These are phyloP conservation scores for Danio tinwini DNA, from an alignment of 2,797 vertebrate species.

Conservation along the genomic window DNA sequence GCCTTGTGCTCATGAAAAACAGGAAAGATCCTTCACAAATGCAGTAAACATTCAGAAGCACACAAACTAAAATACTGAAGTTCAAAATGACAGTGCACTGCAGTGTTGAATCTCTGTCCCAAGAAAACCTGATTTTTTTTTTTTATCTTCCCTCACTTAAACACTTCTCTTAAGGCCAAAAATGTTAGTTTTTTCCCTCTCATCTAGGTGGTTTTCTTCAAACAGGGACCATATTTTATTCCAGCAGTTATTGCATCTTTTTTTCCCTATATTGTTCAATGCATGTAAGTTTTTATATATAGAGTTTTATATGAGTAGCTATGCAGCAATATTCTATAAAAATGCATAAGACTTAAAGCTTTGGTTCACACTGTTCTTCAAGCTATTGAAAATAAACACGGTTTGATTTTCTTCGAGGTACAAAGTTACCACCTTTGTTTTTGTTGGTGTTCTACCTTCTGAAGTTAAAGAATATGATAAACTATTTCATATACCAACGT, in stretches of 20 bases:
- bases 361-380: constrained; percentile 83
- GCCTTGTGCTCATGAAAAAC: constrained; percentile 74
- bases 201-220: not conserved
- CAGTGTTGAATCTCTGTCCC: constrained; percentile 63
- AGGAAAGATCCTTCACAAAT: constrained; percentile 62
- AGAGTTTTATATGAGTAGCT: constrained; percentile 48
- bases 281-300: constrained; percentile 59
- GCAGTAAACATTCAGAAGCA: constrained; percentile 75
- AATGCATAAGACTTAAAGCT: constrained; percentile 85
- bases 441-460: constrained; percentile 60
- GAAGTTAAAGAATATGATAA: constrained; percentile 26
- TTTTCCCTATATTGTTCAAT: constrained; percentile 43
- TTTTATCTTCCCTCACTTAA: not conserved
- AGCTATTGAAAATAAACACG: constrained; percentile 65
- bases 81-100: constrained; percentile 78
- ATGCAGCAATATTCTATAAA: constrained; percentile 77
- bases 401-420: constrained; percentile 65
- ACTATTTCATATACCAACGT: constrained; percentile 48
- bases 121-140: constrained; percentile 17
- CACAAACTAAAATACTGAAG: constrained; percentile 77
- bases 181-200: not conserved
- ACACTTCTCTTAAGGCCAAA: not conserved
- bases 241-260: constrained; percentile 76
- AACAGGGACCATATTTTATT: constrained; percentile 66
- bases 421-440: constrained; percentile 62